A percentile compares a stretch with the other conserved stretches of the same genome.
Evolutionary conservation across 2,113 vertebrate species (phyloP).

Genomic region (Cercocebus atys): DNA sequence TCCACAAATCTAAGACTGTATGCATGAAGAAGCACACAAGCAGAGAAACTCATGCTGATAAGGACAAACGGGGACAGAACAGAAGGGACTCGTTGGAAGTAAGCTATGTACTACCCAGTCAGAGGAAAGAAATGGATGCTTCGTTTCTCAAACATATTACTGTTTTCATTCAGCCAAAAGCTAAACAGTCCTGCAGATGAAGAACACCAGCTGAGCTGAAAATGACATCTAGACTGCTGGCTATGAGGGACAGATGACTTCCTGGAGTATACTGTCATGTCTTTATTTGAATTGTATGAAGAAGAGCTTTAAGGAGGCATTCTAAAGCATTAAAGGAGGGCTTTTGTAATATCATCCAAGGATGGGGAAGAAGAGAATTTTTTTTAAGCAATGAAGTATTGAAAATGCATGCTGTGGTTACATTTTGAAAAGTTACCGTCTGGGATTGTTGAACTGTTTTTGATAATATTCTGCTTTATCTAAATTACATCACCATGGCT

Average conservation of each 20-base stretch:
- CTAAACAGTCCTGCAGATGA: background rate
- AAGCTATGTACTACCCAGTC: background rate
- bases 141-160: background rate
- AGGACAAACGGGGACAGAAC: background rate
- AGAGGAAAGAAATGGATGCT: background rate
- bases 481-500: background rate
- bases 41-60: background rate
- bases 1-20: background rate
- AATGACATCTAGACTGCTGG: background rate
- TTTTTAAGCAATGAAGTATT: background rate
- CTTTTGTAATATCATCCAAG: background rate
- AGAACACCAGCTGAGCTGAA: constrained; percentile 2
- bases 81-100: background rate
- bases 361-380: background rate
- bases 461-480: background rate
- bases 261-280: background rate
- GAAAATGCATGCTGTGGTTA: background rate
- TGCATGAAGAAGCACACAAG: background rate
- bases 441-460: background rate
- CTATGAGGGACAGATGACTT: background rate
- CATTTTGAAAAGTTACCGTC: background rate
- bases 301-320: background rate
- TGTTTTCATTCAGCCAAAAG: background rate
- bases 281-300: background rate
- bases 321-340: background rate